Evolutionary conservation across 2,113 vertebrate species (phyloP).

Genomic region (Dipodomys merriami): DNA sequence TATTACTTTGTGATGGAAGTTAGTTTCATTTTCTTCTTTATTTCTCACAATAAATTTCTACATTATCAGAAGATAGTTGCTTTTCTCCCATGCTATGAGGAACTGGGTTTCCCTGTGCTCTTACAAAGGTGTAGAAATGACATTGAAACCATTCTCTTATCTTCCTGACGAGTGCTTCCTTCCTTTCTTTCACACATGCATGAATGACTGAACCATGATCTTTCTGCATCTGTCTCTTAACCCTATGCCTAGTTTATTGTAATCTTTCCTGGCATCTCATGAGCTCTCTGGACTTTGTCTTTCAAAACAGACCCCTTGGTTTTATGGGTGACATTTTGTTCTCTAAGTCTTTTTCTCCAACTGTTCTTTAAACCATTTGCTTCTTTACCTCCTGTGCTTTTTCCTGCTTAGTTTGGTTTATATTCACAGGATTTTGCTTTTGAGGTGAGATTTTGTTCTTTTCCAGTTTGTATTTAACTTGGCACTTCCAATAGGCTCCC

Average conservation of each 20-base stretch:
- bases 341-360: background rate
- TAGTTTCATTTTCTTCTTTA: background rate
- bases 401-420: background rate
- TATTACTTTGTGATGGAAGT: background rate
- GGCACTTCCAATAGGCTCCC: background rate
- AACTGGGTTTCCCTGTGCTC: background rate
- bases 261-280: too few species aligned
- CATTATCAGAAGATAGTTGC: background rate
- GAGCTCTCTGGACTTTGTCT: background rate
- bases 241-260: too few species aligned
- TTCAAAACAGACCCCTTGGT: too few species aligned
- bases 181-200: too few species aligned
- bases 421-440: background rate
- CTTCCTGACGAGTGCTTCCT: background rate
- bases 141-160: background rate
- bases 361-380: background rate
- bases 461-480: background rate
- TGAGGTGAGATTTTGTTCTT: background rate
- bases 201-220: too few species aligned
- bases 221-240: too few species aligned
- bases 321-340: background rate
- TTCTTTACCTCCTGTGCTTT: background rate
- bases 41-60: background rate
- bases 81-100: background rate
- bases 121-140: background rate